A percentile compares a stretch with the other conserved stretches of the same genome.
These are phyloP conservation scores for Steinernema feltiae DNA, from an alignment of 1,140 invertebrate species.

Conservation along the genomic window DNA sequence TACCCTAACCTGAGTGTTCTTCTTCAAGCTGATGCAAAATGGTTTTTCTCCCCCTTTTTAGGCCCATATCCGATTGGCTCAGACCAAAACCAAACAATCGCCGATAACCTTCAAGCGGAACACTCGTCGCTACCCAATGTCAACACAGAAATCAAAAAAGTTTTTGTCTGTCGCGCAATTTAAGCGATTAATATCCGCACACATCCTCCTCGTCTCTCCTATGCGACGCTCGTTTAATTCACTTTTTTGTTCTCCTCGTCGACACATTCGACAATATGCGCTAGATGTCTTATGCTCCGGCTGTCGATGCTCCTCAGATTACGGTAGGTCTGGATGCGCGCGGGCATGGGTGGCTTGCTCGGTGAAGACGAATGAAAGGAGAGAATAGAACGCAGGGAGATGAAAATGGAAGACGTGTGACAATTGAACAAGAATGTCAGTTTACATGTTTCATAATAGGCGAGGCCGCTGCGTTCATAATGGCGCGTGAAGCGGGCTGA, in stretches of 20 bases:
- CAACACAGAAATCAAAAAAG: neutral
- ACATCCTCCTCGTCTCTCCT: neutral
- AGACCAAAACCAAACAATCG: neutral
- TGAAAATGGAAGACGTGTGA: neutral
- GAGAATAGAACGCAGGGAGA: neutral
- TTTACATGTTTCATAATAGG: too few relatives aligned
- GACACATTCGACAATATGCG: neutral
- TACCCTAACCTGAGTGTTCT: too few relatives aligned
- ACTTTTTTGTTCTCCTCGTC: neutral
- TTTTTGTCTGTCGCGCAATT: neutral
- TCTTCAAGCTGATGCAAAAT: too few relatives aligned
- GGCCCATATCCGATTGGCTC: neutral
- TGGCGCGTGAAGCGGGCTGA: too few relatives aligned
- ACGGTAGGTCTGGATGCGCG: neutral
- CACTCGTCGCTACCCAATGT: neutral
- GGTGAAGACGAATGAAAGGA: neutral
- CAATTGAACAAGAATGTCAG: neutral
- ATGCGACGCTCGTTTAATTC: constrained; percentile 15
- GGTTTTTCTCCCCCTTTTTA: neutral
- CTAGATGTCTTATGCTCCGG: too few relatives aligned
- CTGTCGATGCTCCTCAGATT: too few relatives aligned
- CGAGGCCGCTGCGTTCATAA: too few relatives aligned
- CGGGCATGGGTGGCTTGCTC: neutral
- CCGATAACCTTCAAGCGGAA: neutral
- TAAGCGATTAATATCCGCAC: constrained; percentile 11